Evolutionary conservation across 2,888 invertebrate genomes (phyloP).

Genomic region (Leucoma salicis): DNA sequence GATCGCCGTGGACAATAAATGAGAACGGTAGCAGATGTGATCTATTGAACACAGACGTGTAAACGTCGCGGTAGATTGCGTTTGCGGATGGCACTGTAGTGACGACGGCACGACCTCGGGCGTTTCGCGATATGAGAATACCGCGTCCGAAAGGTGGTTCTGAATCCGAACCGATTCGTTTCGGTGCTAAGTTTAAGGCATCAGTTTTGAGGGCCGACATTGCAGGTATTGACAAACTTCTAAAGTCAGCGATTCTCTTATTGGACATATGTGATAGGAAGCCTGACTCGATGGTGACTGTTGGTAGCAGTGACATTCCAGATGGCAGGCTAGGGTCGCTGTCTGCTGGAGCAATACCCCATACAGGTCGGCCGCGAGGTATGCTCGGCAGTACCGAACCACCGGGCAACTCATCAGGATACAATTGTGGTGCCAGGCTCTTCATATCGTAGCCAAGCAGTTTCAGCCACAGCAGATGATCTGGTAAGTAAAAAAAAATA

Average conservation of each 20-base stretch:
- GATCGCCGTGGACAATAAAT: conserved; percentile 92
- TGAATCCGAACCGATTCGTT: conserved; percentile 90
- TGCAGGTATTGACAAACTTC: conserved; percentile 89
- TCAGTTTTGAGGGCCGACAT: conserved; percentile 91
- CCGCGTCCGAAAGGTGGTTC: conserved; percentile 94
- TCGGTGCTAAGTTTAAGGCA: conserved; percentile 87
- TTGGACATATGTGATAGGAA: conserved; percentile 91
- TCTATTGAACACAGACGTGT: conserved; percentile 95
- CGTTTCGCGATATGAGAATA: conserved; percentile 91
- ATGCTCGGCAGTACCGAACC: conserved; percentile 86
- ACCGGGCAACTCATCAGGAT: conserved; percentile 86
- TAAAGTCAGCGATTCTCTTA: conserved; percentile 89
- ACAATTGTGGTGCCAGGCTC: conserved; percentile 93
- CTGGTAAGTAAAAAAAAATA: conserved; percentile 74
- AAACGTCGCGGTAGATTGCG: conserved; percentile 94
- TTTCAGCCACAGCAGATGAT: conserved; percentile 93
- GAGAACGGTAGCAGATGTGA: conserved; percentile 93
- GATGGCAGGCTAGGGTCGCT: conserved; percentile 81
- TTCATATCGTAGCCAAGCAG: conserved; percentile 92
- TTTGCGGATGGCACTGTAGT: conserved; percentile 94
- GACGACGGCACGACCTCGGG: conserved; percentile 90
- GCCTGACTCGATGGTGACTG: conserved; percentile 90
- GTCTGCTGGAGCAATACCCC: conserved; percentile 79
- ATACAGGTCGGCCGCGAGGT: conserved; percentile 78
- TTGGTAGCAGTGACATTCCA: conserved; percentile 84